These are phyloP conservation scores for Chironomus tepperi DNA, from an alignment of 1,140 invertebrate genomes.

Conservation along the genomic window DNA sequence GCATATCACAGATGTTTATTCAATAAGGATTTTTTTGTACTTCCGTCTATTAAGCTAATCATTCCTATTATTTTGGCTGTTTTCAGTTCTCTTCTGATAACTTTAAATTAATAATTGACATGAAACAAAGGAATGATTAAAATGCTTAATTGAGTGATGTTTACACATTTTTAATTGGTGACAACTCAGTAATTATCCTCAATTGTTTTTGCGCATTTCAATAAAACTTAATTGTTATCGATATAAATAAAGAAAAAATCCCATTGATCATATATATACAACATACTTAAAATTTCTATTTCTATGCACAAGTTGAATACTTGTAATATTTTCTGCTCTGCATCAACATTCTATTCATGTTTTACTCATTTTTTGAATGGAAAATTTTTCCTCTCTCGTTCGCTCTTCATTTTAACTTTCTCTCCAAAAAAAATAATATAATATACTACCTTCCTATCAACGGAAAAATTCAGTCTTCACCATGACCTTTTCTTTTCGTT, in stretches of 20 bases:
- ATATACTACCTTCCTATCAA: not conserved
- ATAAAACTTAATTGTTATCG: no score
- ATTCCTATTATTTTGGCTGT: no score
- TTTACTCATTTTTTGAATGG: slow-evolving; percentile 1
- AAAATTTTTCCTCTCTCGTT: not conserved
- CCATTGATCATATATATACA: not conserved
- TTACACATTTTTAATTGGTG: not conserved
- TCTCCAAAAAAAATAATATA: not conserved
- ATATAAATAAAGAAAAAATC: not conserved
- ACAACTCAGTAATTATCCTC: not conserved
- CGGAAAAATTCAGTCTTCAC: not conserved
- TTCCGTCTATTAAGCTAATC: no score
- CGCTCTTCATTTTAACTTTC: not conserved
- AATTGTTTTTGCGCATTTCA: not conserved
- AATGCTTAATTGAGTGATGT: no score
- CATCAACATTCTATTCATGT: slow-evolving; percentile 12
- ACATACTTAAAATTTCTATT: slow-evolving; percentile 2
- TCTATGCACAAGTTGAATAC: not conserved
- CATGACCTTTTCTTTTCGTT: not conserved
- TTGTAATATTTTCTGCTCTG: not conserved
- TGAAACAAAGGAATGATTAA: no score
- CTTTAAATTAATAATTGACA: no score
- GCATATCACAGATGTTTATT: slow-evolving; percentile 4
- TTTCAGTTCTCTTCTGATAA: no score
- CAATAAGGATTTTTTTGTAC: no score